Percentiles rank a stretch among this genome's conserved stretches.
These are phyloP conservation scores for Ischnus inquisitorius DNA, from an alignment of 2,888 invertebrate genomes.

Conservation along the genomic window DNA sequence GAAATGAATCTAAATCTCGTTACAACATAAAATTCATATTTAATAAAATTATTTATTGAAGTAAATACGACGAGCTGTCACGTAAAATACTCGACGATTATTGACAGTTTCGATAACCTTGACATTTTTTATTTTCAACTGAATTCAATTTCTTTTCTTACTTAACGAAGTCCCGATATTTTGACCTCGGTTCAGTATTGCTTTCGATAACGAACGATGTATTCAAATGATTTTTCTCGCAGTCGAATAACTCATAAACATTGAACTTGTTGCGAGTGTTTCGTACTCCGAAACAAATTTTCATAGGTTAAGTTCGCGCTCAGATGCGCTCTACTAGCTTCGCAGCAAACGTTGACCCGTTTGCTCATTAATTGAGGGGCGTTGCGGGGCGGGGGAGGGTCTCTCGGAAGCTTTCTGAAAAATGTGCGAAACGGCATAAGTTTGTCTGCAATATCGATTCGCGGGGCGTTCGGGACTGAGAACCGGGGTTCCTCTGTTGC, in stretches of 20 bases:
- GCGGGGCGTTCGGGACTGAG: slow-evolving; percentile 34
- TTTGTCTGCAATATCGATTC: slow-evolving; percentile 63
- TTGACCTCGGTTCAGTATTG: background rate
- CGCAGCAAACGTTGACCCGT: slow-evolving; percentile 51
- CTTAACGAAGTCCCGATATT: background rate
- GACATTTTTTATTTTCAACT: background rate
- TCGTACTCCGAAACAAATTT: slow-evolving; percentile 20
- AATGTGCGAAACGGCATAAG: slow-evolving; percentile 60
- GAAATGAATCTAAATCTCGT: too few species aligned
- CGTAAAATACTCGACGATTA: background rate
- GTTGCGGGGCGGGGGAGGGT: slow-evolving; percentile 1
- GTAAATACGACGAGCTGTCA: slow-evolving; percentile 51
- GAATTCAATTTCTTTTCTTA: too few species aligned
- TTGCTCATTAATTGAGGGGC: slow-evolving; percentile 32
- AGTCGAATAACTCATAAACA: background rate
- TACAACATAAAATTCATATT: background rate
- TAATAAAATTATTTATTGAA: background rate
- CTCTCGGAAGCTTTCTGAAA: slow-evolving; percentile 45
- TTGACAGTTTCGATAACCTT: background rate
- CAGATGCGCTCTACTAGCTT: slow-evolving; percentile 4
- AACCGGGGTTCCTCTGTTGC: slow-evolving; percentile 35
- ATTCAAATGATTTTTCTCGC: background rate
- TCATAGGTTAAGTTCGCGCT: slow-evolving; percentile 57
- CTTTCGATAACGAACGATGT: too few species aligned
- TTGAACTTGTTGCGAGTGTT: background rate